These are phyloP conservation scores for Chymomyza amoena DNA, from an alignment of 2,888 invertebrate genomes.

Conservation along the genomic window DNA sequence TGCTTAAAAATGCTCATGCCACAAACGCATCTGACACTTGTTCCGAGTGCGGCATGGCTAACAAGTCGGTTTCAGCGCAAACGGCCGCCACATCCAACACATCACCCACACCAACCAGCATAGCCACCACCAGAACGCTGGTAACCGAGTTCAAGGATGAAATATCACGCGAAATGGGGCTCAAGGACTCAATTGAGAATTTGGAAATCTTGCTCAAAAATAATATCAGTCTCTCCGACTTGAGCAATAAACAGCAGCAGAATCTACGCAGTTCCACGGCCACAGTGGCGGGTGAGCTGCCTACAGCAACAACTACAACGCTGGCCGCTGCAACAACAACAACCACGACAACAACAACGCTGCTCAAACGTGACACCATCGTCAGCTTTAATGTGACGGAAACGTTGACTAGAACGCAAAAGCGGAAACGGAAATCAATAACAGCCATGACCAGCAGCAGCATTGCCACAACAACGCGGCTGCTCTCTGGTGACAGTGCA, in stretches of 20 bases:
- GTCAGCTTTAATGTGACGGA: constrained; percentile 71
- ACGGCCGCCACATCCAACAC: constrained; percentile 43
- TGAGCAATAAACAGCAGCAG: constrained; percentile 77
- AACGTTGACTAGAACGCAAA: constrained; percentile 44
- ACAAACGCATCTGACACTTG: constrained; percentile 46
- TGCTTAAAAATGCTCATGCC: constrained; percentile 50
- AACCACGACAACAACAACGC: constrained; percentile 61
- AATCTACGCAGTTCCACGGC: constrained; percentile 67
- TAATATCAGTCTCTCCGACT: constrained; percentile 78
- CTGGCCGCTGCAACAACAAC: constrained; percentile 12
- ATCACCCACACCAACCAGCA: constrained; percentile 2
- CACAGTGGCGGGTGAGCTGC: constrained; percentile 6
- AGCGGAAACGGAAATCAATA: constrained; percentile 59
- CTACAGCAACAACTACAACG: constrained; percentile 11
- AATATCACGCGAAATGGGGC: constrained; percentile 52
- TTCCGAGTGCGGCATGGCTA: constrained; percentile 23
- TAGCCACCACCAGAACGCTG: constrained; percentile 53
- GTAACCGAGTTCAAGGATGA: constrained; percentile 75
- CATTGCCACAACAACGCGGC: constrained; percentile 34
- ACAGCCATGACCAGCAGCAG: constrained; percentile 42
- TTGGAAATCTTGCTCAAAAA: constrained; percentile 78
- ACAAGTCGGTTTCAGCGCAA: constrained; percentile 16
- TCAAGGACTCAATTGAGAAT: constrained; percentile 78
- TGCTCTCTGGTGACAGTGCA: constrained; percentile 53
- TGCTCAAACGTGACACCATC: constrained; percentile 68